A percentile compares a stretch with the other conserved stretches of the same genome.
phyloP scores from a whole-genome alignment of 2,797 vertebrate species.

The Chelmon rostratus region DNA sequence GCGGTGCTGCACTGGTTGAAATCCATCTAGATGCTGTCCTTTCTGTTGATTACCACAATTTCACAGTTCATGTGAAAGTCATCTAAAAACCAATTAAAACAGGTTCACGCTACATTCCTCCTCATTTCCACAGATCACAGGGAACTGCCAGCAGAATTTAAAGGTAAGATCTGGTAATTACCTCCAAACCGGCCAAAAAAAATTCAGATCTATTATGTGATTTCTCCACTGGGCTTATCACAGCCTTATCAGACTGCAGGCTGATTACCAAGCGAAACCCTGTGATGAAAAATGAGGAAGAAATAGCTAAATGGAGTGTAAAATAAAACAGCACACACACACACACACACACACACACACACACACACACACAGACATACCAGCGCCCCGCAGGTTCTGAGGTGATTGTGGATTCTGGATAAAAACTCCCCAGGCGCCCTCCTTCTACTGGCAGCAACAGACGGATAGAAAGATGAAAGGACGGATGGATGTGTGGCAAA shows the following conservation, averaged over 20 bases:
- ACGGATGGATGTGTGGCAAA: conserved; percentile 40
- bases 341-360: conserved; percentile 27
- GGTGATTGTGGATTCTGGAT: conserved; percentile 59
- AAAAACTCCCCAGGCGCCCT: conserved; percentile 40
- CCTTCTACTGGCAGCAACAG: conserved; percentile 51
- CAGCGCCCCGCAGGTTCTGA: conserved; percentile 11
- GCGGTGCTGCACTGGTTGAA: conserved; percentile 27
- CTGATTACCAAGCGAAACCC: conserved; percentile 57
- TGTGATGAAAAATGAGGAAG: conserved; percentile 62
- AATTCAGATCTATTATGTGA: conserved; percentile 73
- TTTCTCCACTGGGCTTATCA: conserved; percentile 69
- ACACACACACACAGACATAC: conserved; percentile 17
- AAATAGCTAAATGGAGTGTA: conserved; percentile 51
- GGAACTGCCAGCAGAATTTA: conserved; percentile 72
- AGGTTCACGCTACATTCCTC: conserved; percentile 70
- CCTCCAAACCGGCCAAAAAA: conserved; percentile 65
- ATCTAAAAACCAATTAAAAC: conserved; percentile 78
- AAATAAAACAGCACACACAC: conserved; percentile 52
- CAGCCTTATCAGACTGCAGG: conserved; percentile 56
- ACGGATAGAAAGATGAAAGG: conserved; percentile 68
- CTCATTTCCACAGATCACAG: conserved; percentile 75
- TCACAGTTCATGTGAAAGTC: conserved; percentile 75
- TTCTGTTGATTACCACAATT: conserved; percentile 71
- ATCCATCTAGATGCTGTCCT: conserved; percentile 55
- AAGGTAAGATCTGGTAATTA: conserved; percentile 81